Conservation (phyloP, 2,888 invertebrate genomes). For the Drosophila leonis region DNA sequence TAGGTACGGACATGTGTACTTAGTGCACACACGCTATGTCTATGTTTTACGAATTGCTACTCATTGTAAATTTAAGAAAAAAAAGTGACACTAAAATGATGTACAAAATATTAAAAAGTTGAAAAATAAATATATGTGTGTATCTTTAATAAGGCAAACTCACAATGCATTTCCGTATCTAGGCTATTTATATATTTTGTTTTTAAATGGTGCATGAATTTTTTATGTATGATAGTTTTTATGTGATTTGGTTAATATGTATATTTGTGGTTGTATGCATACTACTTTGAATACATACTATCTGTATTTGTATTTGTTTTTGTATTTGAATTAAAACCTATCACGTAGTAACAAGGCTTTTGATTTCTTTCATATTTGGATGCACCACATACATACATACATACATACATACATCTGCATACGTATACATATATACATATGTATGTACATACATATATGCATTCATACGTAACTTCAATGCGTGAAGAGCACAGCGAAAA, state of each 20-base stretch:
- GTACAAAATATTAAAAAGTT: conserved; percentile 13
- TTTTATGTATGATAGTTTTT: conserved; percentile 4
- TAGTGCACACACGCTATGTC: background rate
- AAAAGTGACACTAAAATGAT: conserved; percentile 19
- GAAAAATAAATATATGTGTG: background rate
- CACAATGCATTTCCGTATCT: conserved; percentile 29
- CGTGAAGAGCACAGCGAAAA: conserved; percentile 13
- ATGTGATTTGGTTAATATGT: background rate
- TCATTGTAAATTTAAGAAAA: conserved; percentile 18
- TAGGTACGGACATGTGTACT: conserved; percentile 1
- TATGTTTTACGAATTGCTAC: conserved; percentile 9
- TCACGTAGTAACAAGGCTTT: background rate
- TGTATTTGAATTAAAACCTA: background rate
- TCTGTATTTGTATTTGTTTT: background rate
- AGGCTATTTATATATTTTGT: conserved; percentile 4
- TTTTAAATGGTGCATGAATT: conserved; percentile 22
- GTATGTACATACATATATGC: conserved; percentile 5
- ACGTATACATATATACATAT: background rate
- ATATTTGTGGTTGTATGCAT: background rate
- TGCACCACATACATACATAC: conserved; percentile 4
- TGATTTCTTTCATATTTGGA: background rate
- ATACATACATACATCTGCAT: background rate
- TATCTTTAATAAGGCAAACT: conserved; percentile 10
- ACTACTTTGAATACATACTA: conserved; percentile 4
- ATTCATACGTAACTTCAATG: conserved; percentile 22